A percentile compares a stretch with the other conserved stretches of the same genome.
phyloP scores from a whole-genome alignment of 2,888 invertebrate genomes.

The Rhamnusium bicolor region DNA sequence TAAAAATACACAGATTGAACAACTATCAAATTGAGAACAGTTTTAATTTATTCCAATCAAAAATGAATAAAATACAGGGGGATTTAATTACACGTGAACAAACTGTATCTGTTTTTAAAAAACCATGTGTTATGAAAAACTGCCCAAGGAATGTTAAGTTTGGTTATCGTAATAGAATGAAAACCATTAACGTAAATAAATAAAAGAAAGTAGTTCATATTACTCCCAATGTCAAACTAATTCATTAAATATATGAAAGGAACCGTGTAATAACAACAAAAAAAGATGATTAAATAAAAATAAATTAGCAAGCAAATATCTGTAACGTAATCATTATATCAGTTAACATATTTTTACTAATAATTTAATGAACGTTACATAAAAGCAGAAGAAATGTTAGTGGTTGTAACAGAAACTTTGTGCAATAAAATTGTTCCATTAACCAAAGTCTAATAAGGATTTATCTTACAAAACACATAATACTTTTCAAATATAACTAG shows the following conservation, averaged over 20 bases:
- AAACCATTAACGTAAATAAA: neutral
- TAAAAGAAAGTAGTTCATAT: neutral
- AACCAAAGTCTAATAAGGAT: no score
- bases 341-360: neutral
- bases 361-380: neutral
- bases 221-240: neutral
- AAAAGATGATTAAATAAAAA: neutral
- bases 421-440: neutral
- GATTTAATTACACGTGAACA: no score
- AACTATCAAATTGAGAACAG: no score
- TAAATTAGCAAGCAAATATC: neutral
- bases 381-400: neutral
- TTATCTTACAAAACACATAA: no score
- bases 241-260: neutral
- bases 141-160: neutral
- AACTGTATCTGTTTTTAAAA: no score
- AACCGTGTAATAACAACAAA: neutral
- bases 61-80: no score
- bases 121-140: no score
- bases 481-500: no score
- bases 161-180: neutral
- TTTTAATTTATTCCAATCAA: no score
- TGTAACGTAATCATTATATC: neutral
- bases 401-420: neutral
- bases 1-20: no score